Percentiles rank a stretch among this genome's conserved stretches.
phyloP scores from a whole-genome alignment of 2,797 vertebrate genomes.

The Anolis apletophallus region DNA sequence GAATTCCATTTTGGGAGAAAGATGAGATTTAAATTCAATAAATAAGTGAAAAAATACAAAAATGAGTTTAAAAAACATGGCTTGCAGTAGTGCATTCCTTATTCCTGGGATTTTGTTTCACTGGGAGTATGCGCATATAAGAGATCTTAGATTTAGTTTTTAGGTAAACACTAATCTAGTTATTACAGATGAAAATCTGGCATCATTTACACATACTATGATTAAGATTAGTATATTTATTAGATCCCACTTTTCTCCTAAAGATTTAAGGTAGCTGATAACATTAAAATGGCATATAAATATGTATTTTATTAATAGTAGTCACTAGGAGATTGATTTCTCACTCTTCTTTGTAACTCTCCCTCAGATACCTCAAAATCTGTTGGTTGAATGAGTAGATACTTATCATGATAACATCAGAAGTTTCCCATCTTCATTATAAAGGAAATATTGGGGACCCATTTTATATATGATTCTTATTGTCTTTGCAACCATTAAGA shows the following conservation, averaged over 20 bases:
- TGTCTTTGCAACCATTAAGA: not conserved
- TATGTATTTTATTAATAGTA: not conserved
- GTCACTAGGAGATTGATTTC: not conserved
- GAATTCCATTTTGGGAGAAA: too few species aligned
- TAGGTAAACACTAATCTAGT: not conserved
- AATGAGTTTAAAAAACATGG: not conserved
- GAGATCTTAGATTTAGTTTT: not conserved
- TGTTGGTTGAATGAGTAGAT: not conserved
- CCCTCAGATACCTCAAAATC: not conserved
- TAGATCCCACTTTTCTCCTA: too few species aligned
- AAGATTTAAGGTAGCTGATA: too few species aligned
- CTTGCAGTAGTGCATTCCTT: not conserved
- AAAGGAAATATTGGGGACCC: not conserved
- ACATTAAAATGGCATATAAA: too few species aligned
- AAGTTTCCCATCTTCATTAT: not conserved
- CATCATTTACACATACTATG: not conserved
- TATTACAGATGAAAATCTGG: not conserved
- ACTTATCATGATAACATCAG: not conserved
- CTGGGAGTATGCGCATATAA: not conserved
- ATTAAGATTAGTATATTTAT: too few species aligned
- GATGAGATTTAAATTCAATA: too few species aligned
- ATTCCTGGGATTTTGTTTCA: slow-evolving; percentile 11
- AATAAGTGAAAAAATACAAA: too few species aligned
- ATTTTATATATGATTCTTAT: slow-evolving; percentile 24
- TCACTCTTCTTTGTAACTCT: not conserved